Percentiles rank a stretch among this genome's conserved stretches.
These are phyloP conservation scores for Myiagra hebetior DNA, from an alignment of 2,113 vertebrate species.

Conservation along the genomic window DNA sequence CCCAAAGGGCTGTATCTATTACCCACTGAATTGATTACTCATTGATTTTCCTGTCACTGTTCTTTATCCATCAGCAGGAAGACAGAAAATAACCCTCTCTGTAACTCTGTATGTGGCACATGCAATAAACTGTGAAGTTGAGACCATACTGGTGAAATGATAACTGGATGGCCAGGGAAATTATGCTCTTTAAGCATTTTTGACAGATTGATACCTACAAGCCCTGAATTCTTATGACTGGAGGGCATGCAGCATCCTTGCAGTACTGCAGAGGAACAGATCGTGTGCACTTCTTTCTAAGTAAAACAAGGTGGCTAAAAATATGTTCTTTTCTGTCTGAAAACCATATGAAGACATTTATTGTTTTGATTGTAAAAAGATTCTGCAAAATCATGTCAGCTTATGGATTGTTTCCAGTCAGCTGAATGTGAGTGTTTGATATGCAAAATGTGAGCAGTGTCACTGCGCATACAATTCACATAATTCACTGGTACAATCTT, in stretches of 20 bases:
- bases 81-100: background rate
- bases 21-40: background rate
- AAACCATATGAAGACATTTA: background rate
- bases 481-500: background rate
- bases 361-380: background rate
- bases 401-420: background rate
- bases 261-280: background rate
- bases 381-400: background rate
- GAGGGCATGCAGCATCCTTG: background rate
- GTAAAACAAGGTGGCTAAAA: background rate
- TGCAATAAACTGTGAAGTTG: background rate
- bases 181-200: background rate
- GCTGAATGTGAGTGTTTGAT: background rate
- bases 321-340: background rate
- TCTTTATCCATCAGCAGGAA: background rate
- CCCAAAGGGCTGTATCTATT: background rate
- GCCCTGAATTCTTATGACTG: background rate
- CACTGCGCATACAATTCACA: background rate
- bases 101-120: background rate
- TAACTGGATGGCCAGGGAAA: background rate
- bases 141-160: background rate
- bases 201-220: background rate
- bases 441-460: background rate
- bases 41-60: background rate
- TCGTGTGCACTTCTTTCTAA: background rate